A percentile compares a stretch with the other conserved stretches of the same genome.
Conservation (phyloP, 2,113 vertebrate species). For the Prionailurus bengalensis region DNA sequence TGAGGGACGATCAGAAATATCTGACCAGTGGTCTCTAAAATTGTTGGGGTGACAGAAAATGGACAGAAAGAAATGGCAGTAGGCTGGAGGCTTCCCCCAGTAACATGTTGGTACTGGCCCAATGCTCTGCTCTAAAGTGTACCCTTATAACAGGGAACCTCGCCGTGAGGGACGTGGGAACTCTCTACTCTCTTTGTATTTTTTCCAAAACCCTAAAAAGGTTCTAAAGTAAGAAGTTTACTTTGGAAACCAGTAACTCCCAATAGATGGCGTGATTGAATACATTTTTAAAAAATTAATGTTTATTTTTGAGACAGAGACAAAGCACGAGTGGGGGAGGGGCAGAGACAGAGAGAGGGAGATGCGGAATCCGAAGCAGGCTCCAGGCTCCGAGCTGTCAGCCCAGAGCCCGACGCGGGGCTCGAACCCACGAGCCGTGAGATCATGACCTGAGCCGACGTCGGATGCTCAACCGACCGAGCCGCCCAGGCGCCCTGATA, state of each 20-base stretch:
- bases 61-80: background rate
- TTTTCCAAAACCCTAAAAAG: background rate
- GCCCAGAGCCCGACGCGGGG: too few relatives aligned
- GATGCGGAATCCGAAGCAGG: too few relatives aligned
- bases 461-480: too few relatives aligned
- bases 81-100: background rate
- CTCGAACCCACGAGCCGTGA: fast-evolving
- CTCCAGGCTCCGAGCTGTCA: too few relatives aligned
- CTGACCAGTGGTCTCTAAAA: background rate
- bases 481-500: too few relatives aligned
- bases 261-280: background rate
- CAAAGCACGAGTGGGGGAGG: too few relatives aligned
- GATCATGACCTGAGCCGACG: too few relatives aligned
- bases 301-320: too few relatives aligned
- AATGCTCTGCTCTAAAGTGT: fast-evolving
- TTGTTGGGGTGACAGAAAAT: background rate
- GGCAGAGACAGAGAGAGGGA: too few relatives aligned
- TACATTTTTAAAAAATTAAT: background rate
- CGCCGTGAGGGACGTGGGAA: fast-evolving
- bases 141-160: fast-evolving
- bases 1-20: background rate
- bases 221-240: background rate
- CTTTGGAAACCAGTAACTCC: background rate
- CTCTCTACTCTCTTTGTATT: too few relatives aligned
- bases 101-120: background rate